phyloP scores from a whole-genome alignment of 1,140 invertebrate species.

The Armadillidium nasatum region DNA sequence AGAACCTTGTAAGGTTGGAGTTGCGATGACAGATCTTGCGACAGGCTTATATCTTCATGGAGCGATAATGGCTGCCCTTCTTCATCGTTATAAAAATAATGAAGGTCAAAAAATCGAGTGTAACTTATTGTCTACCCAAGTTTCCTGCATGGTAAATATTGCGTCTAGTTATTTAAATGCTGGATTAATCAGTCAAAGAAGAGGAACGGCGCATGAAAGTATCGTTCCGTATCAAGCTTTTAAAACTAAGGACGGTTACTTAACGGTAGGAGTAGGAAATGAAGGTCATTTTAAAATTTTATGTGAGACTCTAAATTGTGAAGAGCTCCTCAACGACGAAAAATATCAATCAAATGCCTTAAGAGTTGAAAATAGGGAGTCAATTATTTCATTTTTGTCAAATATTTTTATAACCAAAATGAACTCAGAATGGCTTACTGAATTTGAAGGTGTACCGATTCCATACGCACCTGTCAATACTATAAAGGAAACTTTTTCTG shows the following conservation, averaged over 20 bases:
- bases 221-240: constrained; percentile 93
- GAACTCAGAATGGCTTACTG: constrained; percentile 68
- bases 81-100: constrained; percentile 70
- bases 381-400: constrained; percentile 62
- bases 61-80: constrained; percentile 86
- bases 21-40: constrained; percentile 83
- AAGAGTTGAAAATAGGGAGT: constrained; percentile 70
- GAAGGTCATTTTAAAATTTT: constrained; percentile 52
- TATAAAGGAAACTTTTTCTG: constrained; percentile 77
- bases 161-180: constrained; percentile 87
- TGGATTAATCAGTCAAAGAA: constrained; percentile 62
- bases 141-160: constrained; percentile 81
- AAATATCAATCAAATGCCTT: constrained; percentile 67
- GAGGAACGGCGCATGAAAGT: constrained; percentile 88
- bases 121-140: constrained; percentile 86
- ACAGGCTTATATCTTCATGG: constrained; percentile 92
- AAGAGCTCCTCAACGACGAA: constrained; percentile 59
- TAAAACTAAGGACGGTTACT: constrained; percentile 66
- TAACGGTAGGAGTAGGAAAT: constrained; percentile 74
- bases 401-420: constrained; percentile 62
- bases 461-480: constrained; percentile 87
- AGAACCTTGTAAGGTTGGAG: constrained; percentile 83
- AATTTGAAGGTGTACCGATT: constrained; percentile 69
- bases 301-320: constrained; percentile 60
- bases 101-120: constrained; percentile 88